Conservation (phyloP, 2,797 vertebrate genomes). For the Sebastes matsubarae region DNA sequence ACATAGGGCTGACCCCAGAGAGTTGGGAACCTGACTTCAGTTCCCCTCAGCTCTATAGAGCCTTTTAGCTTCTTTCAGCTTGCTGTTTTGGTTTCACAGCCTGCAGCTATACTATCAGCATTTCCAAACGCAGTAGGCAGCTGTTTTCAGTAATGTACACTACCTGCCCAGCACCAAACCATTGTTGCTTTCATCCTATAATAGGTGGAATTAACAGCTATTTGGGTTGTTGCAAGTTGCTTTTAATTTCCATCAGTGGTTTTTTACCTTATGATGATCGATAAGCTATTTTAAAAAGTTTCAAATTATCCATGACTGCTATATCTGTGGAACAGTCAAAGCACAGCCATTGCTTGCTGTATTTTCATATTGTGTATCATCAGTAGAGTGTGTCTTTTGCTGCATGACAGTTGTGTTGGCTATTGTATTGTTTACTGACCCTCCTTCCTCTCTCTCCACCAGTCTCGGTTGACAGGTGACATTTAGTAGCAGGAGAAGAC, state of each 20-base stretch:
- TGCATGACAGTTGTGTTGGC: constrained; percentile 4
- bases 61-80: neutral
- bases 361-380: constrained; percentile 1
- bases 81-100: neutral
- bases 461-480: constrained; percentile 61
- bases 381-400: neutral
- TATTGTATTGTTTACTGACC: constrained; percentile 43
- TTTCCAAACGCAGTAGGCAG: neutral
- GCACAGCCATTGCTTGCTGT: neutral
- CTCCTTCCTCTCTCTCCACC: constrained; percentile 28
- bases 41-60: neutral
- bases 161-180: neutral
- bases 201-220: neutral
- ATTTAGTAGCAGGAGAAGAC: constrained; percentile 63
- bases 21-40: no score
- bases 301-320: neutral
- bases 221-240: neutral
- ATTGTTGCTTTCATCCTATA: neutral
- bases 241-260: neutral
- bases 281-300: neutral
- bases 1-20: no score
- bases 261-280: neutral
- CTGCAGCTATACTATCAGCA: no score
- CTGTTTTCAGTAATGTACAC: neutral
- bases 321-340: neutral